Evolutionary conservation across 2,797 vertebrate species (phyloP), one percentile per base, ranked within the genome.

Genomic region (Rhyacichthys aspro): DNA sequence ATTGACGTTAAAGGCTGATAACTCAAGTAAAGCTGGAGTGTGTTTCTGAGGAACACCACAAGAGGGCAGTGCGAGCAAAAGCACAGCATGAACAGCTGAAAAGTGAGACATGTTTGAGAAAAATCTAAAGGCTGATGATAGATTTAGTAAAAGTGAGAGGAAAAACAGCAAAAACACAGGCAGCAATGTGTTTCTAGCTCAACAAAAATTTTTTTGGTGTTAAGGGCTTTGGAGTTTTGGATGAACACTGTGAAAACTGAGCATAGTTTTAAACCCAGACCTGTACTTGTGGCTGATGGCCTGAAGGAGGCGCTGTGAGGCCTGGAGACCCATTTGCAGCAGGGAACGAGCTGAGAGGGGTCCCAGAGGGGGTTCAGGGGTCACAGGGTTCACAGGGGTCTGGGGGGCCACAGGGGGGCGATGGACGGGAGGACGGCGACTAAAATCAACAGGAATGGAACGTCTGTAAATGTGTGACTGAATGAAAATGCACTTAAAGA

Each of bases 271-370:
- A 7, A 10, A 80, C 70, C 79, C 86, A 73, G 80, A 83, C 63
- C 79, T 80, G 81, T 84, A 90, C 67, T 86, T 91, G 48, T 81
- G 70, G 60, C 61, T 69, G 50, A 90, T 65, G 0, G 76, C 74
- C 77, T 84, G 85, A 33, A 90, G 79, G 78, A 90, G 74, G 62
- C 57, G 85, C 78, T 85, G 76, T 11, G 85, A 86, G 12, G 85
- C 84, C 70, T 86, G 83, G 48, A 82, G 76, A 38, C 88, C 83
- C 76, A 91, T 69, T 55, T 83, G 68, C 49, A 42, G 81, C 67
- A 55, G 78, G 80, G 60, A 86, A 70, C 47, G 81, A 57, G 53
- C 58, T 58, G 56, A 71, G 67, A 18, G 65, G 65, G 52, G 66
- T 7, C 15, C 45, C 53, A 28, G 63, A 16, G 67, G 79, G 18